These are phyloP conservation scores for Hirtodrosophila duncani DNA, from an alignment of 2,888 invertebrate genomes.

Conservation along the genomic window DNA sequence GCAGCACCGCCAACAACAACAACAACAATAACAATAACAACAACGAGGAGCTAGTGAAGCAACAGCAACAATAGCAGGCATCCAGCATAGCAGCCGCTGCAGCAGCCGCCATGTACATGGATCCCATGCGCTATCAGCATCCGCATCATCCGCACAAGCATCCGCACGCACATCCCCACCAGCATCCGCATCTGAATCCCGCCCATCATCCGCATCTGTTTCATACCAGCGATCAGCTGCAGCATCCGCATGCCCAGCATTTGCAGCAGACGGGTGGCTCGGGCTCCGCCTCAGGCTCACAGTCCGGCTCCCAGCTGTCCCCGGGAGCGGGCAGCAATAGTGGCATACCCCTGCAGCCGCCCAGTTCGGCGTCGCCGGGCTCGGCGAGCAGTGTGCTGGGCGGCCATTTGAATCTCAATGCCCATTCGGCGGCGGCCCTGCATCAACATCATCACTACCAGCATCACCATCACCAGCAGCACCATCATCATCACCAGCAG, in stretches of 20 bases:
- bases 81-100: constrained; percentile 78
- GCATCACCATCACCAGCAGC: constrained; percentile 77
- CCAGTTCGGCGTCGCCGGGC: constrained; percentile 71
- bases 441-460: constrained; percentile 77
- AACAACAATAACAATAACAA: constrained; percentile 61
- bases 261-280: too few species aligned
- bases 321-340: constrained; percentile 74
- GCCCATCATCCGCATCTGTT: constrained; percentile 77
- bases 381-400: constrained; percentile 75
- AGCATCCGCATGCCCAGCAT: constrained; percentile 70
- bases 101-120: constrained; percentile 79
- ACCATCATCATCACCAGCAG: constrained; percentile 78
- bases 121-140: constrained; percentile 78
- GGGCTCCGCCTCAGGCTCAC: too few species aligned
- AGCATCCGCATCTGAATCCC: constrained; percentile 78
- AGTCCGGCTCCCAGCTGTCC: constrained; percentile 59
- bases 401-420: constrained; percentile 77
- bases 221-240: constrained; percentile 77
- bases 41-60: too few species aligned
- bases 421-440: too few species aligned
- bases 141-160: constrained; percentile 75
- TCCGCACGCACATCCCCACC: constrained; percentile 68
- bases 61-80: constrained; percentile 74
- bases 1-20: too few species aligned
- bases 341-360: constrained; percentile 68